Evolutionary conservation across 2,888 invertebrate species (phyloP), one percentile per base, ranked within the genome.

Genomic region (Phaedon cochleariae): DNA sequence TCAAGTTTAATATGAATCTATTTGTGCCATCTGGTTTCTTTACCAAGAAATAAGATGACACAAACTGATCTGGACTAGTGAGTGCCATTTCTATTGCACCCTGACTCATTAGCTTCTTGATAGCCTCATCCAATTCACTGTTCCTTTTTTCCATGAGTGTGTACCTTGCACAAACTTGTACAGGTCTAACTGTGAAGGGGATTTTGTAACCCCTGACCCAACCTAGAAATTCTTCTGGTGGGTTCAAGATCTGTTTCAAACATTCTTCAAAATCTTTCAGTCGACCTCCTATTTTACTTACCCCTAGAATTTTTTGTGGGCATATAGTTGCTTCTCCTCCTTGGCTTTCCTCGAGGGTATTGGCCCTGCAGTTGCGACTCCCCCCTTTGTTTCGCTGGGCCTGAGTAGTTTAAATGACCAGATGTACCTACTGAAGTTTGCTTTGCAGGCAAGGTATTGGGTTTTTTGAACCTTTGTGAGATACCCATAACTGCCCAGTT

Each of bases 1-100:
- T 73, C 29, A 73, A 48, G 54, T 73, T 74, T 9, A 74, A 54
- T 45, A 76, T 74, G 53, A 75, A 71, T 0, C 74, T 65, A 55
- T 57, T 61, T 55, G 29, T 20, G 3, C 65, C 68, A 46, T 70
- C 62, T 15, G 71, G 63, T 70, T 71, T 65, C 48, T 69, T 73
- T 49, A 64, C 67, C 62, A 71, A 64, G 67, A 74, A 75, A 64
- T 67, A 53, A 37, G 48, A 26, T 9, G 74, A 74, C 15, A 76
- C 12, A 45, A 72, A 73, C 57, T 74, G 72, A 31, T 59, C 63
- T 22, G 29, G 10, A 6, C 18, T 17, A 22, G 41, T 21, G 7
- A 41, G 15, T 51, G 57, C 57, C 10, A 18, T 26, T 29, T 18
- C 34, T 15, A 58, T 22, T n/a, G 63, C 63, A 9, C 49, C 57